Evolutionary conservation across 1,140 invertebrate genomes (phyloP).

Genomic region (Microplitis demolitor): DNA sequence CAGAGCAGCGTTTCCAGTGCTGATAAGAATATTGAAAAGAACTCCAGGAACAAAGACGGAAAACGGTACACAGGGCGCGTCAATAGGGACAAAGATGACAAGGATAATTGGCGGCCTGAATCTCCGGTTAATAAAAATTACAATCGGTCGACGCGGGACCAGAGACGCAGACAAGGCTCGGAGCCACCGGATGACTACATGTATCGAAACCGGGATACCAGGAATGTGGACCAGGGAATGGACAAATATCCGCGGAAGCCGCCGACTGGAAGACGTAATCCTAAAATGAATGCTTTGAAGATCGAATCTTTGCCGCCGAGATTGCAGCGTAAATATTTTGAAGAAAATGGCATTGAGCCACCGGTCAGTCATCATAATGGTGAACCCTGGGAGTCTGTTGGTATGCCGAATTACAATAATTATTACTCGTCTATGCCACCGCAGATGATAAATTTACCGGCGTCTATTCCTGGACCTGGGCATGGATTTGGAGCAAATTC

Average conservation of each 20-base stretch:
- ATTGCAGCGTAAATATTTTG: slow-evolving; percentile 61
- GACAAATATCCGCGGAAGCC: slow-evolving; percentile 64
- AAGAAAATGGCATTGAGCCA: slow-evolving; percentile 57
- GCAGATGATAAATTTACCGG: neutral
- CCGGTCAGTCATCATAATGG: slow-evolving; percentile 9
- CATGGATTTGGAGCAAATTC: too few relatives aligned
- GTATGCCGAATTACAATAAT: slow-evolving; percentile 35
- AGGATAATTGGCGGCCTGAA: slow-evolving; percentile 54
- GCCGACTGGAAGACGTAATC: slow-evolving; percentile 61
- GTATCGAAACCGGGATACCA: slow-evolving; percentile 60
- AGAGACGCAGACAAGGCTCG: slow-evolving; percentile 55
- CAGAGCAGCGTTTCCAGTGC: slow-evolving; percentile 37
- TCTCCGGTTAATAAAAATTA: slow-evolving; percentile 53
- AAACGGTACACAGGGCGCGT: slow-evolving; percentile 51
- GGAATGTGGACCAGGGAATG: slow-evolving; percentile 62
- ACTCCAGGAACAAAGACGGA: slow-evolving; percentile 48
- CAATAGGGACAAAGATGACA: slow-evolving; percentile 46
- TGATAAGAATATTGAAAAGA: slow-evolving; percentile 32
- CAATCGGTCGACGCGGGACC: neutral
- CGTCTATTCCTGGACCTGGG: too few relatives aligned
- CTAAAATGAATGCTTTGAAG: slow-evolving; percentile 47
- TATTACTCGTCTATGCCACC: slow-evolving; percentile 53
- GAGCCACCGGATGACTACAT: slow-evolving; percentile 58
- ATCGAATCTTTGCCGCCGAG: slow-evolving; percentile 63
- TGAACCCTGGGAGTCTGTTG: neutral